A percentile compares a stretch with the other conserved stretches of the same genome.
Evolutionary conservation across 1,140 invertebrate species (phyloP).

Genomic region (Calephelis nemesis): DNA sequence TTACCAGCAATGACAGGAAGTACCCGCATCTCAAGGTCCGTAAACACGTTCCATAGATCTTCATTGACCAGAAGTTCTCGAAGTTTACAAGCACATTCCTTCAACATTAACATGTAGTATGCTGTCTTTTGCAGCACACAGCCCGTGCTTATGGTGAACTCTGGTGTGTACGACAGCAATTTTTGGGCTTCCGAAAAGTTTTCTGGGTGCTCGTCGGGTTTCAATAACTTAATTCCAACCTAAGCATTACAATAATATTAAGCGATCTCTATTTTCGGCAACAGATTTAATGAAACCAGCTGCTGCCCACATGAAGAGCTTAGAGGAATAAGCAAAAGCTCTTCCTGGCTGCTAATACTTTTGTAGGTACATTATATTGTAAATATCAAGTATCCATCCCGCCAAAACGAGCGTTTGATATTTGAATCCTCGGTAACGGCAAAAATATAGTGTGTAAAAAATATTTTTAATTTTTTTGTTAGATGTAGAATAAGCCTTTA

Average conservation of each 20-base stretch:
- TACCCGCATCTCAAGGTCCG: constrained; percentile 76
- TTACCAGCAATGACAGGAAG: constrained; percentile 77
- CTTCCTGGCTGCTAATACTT: no score
- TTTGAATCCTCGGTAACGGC: no score
- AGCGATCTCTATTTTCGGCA: no score
- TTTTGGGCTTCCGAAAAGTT: constrained; percentile 48
- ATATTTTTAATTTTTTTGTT: no score
- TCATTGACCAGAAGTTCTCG: constrained; percentile 33
- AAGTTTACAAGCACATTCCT: constrained; percentile 32
- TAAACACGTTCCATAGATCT: constrained; percentile 72
- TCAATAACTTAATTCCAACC: constrained; percentile 48
- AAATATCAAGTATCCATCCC: no score
- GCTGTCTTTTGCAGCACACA: constrained; percentile 47
- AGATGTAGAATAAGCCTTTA: no score
- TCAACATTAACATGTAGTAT: constrained; percentile 46
- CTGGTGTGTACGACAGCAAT: constrained; percentile 31
- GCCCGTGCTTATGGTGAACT: constrained; percentile 46
- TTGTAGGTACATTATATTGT: no score
- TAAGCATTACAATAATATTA: constrained; percentile 26
- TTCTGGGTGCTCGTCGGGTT: constrained; percentile 49
- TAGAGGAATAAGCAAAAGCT: no score
- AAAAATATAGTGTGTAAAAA: no score
- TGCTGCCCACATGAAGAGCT: no score
- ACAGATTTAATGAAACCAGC: no score
- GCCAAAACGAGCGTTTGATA: no score